Evolutionary conservation across 2,113 vertebrate species (phyloP), one percentile per base, ranked within the genome.

Genomic region (Romanogobio albipinnatus): DNA sequence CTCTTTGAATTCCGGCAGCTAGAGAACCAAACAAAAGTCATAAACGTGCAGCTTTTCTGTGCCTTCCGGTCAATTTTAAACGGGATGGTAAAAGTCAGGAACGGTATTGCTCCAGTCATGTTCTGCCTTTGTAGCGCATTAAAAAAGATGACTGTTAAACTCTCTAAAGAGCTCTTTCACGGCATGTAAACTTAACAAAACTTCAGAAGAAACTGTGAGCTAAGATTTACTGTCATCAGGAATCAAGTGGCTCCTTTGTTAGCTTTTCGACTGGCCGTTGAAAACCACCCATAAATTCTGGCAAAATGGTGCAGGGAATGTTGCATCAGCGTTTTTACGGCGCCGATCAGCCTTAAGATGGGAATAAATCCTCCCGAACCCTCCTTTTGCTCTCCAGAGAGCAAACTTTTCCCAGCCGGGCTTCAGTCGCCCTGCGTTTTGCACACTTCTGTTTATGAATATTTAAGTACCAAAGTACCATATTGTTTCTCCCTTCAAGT

Each of bases 241-340:
- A 90, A 90, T 86, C 81, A 56, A 76, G 74, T 61, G 59, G 68
- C 83, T 59, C 24, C 62, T 82, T 66, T 87, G 81, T 88, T 80
- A 85, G 84, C 68, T 51, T 83, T 85, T 64, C 76, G 74, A 51
- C 76, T 88, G 76, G 81, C 73, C 45, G 22, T 68, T 84, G 83
- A 90, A 43, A 70, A 62, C 43, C 58, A 78, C 71, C 61, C 5
- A 84, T 91, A 87, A 88, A 90, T 90, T 87, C 78, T 64, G 43
- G 43, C 9, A 39, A 87, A 82, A 91, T 87, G 81, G 89, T 84
- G 59, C 76, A 58, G 74, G 82, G 56, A 84, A 88, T 59, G 87
- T 87, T 87, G 87, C 87, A 64, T 92, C 84, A 89, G 89, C 82
- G 58, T 82, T 93, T 92, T 73, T 86, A 87, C 76, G 64, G 58